These are phyloP conservation scores for Hylyphantes graminicola DNA, from an alignment of 1,140 invertebrate genomes.

Conservation along the genomic window DNA sequence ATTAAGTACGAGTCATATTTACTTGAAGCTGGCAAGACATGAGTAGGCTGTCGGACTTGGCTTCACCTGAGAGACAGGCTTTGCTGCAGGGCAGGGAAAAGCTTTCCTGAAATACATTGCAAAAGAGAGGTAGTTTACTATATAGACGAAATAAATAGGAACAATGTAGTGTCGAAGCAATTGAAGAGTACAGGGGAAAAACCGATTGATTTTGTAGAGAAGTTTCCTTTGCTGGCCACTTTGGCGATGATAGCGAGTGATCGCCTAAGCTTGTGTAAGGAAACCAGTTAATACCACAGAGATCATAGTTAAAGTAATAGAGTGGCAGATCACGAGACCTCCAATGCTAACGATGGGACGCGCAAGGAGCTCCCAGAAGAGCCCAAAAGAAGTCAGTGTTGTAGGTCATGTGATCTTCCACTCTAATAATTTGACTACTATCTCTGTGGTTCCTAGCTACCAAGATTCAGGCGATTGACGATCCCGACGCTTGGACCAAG, in stretches of 20 bases:
- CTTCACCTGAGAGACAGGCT: slow-evolving; percentile 7
- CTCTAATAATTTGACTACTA: too few species aligned
- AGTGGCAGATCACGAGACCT: not conserved
- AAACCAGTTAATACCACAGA: not conserved
- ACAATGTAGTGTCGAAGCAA: too few species aligned
- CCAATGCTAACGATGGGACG: not conserved
- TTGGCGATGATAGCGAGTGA: too few species aligned
- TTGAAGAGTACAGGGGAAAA: not conserved
- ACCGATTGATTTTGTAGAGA: too few species aligned
- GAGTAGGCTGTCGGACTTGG: slow-evolving; percentile 25
- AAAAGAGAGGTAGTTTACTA: not conserved
- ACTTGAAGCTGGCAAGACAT: slow-evolving; percentile 18
- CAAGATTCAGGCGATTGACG: too few species aligned
- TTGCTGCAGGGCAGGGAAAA: slow-evolving; percentile 35
- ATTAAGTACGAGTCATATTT: not conserved
- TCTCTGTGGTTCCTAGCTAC: too few species aligned
- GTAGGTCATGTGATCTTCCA: too few species aligned
- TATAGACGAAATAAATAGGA: not conserved
- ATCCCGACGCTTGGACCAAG: too few species aligned
- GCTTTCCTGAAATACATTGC: slow-evolving; percentile 14
- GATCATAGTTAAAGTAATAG: not conserved
- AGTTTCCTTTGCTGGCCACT: too few species aligned
- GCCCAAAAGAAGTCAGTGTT: too few species aligned
- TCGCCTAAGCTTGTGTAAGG: too few species aligned
- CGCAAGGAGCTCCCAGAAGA: too few species aligned